Evolutionary conservation across 2,797 vertebrate species (phyloP), one percentile per base, ranked within the genome.

Genomic region (Pangasius djambal): DNA sequence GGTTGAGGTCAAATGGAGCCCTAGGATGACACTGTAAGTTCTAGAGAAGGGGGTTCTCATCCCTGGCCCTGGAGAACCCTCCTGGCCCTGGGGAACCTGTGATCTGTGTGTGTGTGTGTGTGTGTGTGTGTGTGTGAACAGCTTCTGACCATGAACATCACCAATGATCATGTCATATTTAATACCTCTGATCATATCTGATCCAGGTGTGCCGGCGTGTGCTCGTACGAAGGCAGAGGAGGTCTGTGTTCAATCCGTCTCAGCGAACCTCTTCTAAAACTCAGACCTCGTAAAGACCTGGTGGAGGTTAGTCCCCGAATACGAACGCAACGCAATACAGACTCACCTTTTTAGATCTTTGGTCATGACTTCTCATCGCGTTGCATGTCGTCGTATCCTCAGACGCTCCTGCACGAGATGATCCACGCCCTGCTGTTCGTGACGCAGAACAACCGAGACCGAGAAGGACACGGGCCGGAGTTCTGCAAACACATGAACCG

Each of bases 351-450:
- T 48, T 48, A 48, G 48, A 48, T 48, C 48, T 48, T 9, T 9
- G 15, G 4, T 6, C 13, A 4, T 18, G 55, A 48, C 48, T 10
- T n/a, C 61, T 55, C 77, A 28, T 4, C 34, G 1, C 28, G 1
- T 40, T 28, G 6, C 28, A 1, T 31, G 52, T 12, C 3, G 1
- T 28, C 4, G 22, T 67, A 28, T 87, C 88, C 93, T 84, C 96
- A 99, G 99, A 99, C 99, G 0, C 97, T 99, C 61, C 94, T 99
- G 89, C 99, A 99, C 55, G 99, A 99, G 93, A 99, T 99, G 99
- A 99, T 99, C 91, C 99, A 99, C 7, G 98, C 99, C 0, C 95
- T 99, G 89, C 96, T 99, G 63, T 99, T 99, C 91, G 97, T 99
- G 89, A 99, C 98, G 9, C 96, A 98, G 91, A 99, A 99, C 90